Conservation (phyloP, 2,113 vertebrate species). For the Diadophis punctatus region DNA sequence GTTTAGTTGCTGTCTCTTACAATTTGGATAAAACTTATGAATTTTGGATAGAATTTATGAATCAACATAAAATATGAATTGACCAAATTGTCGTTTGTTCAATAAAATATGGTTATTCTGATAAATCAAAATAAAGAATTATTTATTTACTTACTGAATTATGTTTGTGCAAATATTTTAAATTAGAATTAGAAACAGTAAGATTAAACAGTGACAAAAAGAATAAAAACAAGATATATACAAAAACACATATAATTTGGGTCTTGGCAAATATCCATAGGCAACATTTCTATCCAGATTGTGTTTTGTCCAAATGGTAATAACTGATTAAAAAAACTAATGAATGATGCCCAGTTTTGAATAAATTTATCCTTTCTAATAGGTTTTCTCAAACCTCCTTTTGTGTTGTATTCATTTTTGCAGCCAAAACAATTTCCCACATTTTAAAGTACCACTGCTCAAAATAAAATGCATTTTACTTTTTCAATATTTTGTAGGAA, state of each 20-base stretch:
- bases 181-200: not conserved
- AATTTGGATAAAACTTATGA: too few species aligned
- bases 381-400: not conserved
- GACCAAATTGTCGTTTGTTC: not conserved
- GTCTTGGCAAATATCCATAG: not conserved
- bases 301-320: not conserved
- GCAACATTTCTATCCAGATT: not conserved
- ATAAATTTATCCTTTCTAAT: not conserved
- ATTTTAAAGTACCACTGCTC: not conserved
- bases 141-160: not conserved
- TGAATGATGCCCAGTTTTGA: not conserved
- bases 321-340: not conserved
- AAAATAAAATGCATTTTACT: not conserved
- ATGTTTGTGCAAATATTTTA: not conserved
- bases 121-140: not conserved
- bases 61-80: not conserved
- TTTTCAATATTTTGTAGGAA: not conserved
- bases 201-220: not conserved
- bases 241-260: not conserved
- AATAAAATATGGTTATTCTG: not conserved
- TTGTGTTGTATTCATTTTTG: not conserved
- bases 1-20: too few species aligned
- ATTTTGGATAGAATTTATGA: not conserved
- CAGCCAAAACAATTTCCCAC: not conserved
- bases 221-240: not conserved